phyloP scores from a whole-genome alignment of 2,797 vertebrate species.

The Amphiprion clarkii region DNA sequence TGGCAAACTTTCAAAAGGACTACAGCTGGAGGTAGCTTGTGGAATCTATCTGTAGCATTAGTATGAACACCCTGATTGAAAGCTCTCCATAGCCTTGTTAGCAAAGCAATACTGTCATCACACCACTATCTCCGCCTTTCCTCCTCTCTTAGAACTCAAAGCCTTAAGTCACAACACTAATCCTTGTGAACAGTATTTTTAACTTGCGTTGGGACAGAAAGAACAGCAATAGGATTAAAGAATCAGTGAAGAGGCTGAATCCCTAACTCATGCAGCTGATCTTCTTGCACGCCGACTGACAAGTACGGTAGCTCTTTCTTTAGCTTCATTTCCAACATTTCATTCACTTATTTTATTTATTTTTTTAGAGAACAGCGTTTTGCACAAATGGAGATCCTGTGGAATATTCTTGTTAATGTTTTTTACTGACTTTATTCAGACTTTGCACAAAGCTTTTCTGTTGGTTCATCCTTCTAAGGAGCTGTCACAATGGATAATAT shows the following conservation, averaged over 20 bases:
- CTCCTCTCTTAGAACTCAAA: constrained; percentile 73
- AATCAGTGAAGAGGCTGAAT: constrained; percentile 80
- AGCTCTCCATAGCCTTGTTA: constrained; percentile 54
- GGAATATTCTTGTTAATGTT: constrained; percentile 40
- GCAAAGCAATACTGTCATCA: constrained; percentile 59
- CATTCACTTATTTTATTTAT: not conserved
- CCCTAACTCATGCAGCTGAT: constrained; percentile 78
- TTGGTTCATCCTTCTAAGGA: constrained; percentile 21
- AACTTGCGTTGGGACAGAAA: constrained; percentile 85
- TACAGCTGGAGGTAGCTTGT: not conserved
- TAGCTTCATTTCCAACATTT: constrained; percentile 45
- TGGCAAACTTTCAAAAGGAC: not conserved
- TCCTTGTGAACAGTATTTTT: constrained; percentile 88
- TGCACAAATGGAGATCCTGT: constrained; percentile 40
- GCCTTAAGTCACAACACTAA: constrained; percentile 87
- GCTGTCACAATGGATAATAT: constrained; percentile 69
- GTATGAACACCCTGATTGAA: constrained; percentile 21
- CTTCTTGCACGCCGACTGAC: constrained; percentile 70
- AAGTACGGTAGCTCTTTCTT: constrained; percentile 42
- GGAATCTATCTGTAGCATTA: constrained; percentile 17
- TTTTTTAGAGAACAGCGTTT: constrained; percentile 16
- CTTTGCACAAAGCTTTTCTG: constrained; percentile 1
- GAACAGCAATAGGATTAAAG: constrained; percentile 87
- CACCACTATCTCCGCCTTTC: constrained; percentile 63
- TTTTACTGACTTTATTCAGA: constrained; percentile 29